Percentiles rank a stretch among this genome's conserved stretches.
Evolutionary conservation across 2,888 invertebrate species (phyloP).

Genomic region (Hyposoter didymator): DNA sequence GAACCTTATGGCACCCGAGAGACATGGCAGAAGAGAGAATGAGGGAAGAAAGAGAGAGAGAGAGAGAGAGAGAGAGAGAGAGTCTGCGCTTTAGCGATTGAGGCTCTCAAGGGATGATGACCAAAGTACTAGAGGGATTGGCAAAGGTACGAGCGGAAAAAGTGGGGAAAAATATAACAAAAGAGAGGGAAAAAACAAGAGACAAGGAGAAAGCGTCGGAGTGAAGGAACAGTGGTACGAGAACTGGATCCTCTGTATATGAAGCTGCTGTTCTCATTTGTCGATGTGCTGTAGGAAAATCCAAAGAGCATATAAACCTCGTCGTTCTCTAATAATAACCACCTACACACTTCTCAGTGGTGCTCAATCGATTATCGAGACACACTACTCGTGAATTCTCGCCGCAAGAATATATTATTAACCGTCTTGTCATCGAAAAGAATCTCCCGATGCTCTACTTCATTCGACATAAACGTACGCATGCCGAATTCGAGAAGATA

Average conservation of each 20-base stretch:
- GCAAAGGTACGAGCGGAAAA: constrained; percentile 49
- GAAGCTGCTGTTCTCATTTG: constrained; percentile 47
- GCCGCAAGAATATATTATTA: constrained; percentile 23
- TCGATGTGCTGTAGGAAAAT: constrained; percentile 57
- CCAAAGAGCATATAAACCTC: constrained; percentile 59
- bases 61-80: constrained; percentile 18
- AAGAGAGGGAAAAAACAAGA: constrained; percentile 29
- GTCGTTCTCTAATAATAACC: constrained; percentile 68
- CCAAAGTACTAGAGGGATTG: constrained; percentile 57
- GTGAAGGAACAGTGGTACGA: constrained; percentile 34
- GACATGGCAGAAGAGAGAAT: constrained; percentile 20
- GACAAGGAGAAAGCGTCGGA: constrained; percentile 22
- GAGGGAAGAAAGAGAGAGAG: constrained; percentile 17
- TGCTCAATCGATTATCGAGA: constrained; percentile 65
- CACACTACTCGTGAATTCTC: constrained; percentile 23
- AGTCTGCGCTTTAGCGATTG: constrained; percentile 42
- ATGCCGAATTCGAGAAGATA: not conserved
- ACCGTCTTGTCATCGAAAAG: not conserved
- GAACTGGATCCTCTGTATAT: constrained; percentile 42
- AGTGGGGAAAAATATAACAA: constrained; percentile 42
- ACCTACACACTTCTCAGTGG: constrained; percentile 66
- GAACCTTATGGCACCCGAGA: constrained; percentile 33
- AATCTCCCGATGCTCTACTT: constrained; percentile 3
- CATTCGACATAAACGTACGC: not conserved
- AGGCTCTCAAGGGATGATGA: constrained; percentile 61